Evolutionary conservation across 2,797 vertebrate species (phyloP), one percentile per base, ranked within the genome.

Genomic region (Falco berigora): DNA sequence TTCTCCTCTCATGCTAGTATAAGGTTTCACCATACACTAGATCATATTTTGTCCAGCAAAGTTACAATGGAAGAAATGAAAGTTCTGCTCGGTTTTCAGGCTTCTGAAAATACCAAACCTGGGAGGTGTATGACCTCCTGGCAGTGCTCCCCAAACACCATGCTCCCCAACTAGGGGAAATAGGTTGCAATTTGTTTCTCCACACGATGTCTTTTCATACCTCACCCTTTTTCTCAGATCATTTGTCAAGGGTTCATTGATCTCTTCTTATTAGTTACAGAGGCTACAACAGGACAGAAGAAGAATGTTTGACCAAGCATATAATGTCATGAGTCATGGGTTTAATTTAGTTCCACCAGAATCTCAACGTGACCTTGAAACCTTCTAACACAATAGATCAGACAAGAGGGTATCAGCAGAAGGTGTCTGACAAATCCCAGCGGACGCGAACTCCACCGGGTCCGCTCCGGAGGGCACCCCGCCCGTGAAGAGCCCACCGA

Each of bases 171-270:
- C 72, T n/a, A 38, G 40, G 76, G 77, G 87, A 88, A 96, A 94
- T 22, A 89, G 90, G 74, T 91, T 90, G 88, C 80, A 89, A 92
- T 96, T 97, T 95, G 94, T 94, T 94, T 94, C 95, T 96, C 94
- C 69, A 23, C 94, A 86, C 74, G 90, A 77, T 86, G 91, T 63
- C 95, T 95, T 92, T 97, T 95, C 96, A 85, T 97, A 97, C 89
- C 88, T 97, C 96, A 95, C 86, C 78, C 95, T 92, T 97, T 96
- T 91, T 94, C 97, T 97, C 96, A 96, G 96, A 96, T 97, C 96
- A 96, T 97, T 97, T 96, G 96, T 95, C 96, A 92, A 78, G 93
- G 92, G 94, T 96, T 92, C 83, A 66, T 93, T 72, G 93, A 94
- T 96, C 96, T 90, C 92, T 92, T 88, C 97, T 91, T 96, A 94